Conservation (phyloP, 2,797 vertebrate genomes). For the Pseudocheirus occidentalis region DNA sequence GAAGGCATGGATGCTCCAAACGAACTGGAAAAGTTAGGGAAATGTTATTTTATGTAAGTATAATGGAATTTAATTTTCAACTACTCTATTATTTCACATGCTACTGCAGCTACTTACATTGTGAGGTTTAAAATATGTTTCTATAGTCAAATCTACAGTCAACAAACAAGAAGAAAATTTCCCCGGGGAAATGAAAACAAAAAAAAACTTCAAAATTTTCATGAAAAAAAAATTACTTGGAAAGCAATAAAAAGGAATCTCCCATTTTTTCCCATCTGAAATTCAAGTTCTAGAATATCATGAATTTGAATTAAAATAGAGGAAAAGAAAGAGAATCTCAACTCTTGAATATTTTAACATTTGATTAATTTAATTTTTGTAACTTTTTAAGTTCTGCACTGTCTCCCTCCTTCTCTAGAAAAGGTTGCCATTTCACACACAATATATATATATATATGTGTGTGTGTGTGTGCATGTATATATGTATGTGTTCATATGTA, state of each 20-base stretch:
- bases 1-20: conserved; percentile 16
- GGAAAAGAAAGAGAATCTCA: conserved; percentile 3
- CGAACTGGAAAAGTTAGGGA: conserved; percentile 30
- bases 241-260: conserved; percentile 16
- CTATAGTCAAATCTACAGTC: background rate
- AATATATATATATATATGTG: no score
- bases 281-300: conserved; percentile 7
- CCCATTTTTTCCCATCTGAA: background rate
- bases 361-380: conserved; percentile 11
- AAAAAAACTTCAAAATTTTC: background rate
- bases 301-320: conserved; percentile 31
- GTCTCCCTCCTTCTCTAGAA: background rate
- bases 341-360: background rate
- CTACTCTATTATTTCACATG: conserved; percentile 19
- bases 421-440: no score
- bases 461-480: no score
- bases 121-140: conserved; percentile 6
- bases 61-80: conserved; percentile 14
- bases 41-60: conserved; percentile 30
- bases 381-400: conserved; percentile 23
- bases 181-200: background rate
- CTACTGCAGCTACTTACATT: background rate
- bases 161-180: background rate
- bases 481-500: no score
- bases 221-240: conserved; percentile 6